Percentiles rank a stretch among this genome's conserved stretches.
Conservation (phyloP, 2,797 vertebrate species). For the Urosaurus nigricauda region DNA sequence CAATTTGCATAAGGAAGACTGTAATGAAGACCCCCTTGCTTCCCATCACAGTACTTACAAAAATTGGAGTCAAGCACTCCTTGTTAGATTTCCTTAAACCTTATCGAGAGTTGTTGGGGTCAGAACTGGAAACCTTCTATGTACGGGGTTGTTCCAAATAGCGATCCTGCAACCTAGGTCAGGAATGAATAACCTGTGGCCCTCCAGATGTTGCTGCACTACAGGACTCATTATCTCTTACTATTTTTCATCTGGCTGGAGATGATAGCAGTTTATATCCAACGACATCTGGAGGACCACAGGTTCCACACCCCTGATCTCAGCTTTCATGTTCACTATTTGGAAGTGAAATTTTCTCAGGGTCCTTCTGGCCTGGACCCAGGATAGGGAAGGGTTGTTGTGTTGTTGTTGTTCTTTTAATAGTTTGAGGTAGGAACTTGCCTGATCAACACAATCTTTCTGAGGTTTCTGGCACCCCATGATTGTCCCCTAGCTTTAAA, state of each 20-base stretch:
- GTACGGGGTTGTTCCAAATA: not conserved
- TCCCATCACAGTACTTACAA: not conserved
- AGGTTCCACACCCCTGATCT: not conserved
- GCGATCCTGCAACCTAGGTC: not conserved
- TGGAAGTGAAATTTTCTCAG: not conserved
- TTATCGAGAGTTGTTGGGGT: not conserved
- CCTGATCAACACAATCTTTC: not conserved
- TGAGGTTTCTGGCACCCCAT: not conserved
- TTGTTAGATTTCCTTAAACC: not conserved
- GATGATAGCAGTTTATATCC: not conserved
- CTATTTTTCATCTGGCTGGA: not conserved
- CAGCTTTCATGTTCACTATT: not conserved
- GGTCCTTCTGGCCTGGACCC: no score
- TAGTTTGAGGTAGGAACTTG: no score
- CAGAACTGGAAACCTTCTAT: not conserved
- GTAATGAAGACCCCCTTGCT: no score
- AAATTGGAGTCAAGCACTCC: not conserved
- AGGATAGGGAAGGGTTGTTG: not conserved
- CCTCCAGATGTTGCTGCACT: not conserved
- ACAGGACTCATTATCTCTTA: not conserved
- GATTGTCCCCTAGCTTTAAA: not conserved
- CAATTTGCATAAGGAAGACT: no score
- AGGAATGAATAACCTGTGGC: not conserved
- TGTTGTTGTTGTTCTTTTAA: no score
- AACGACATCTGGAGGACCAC: not conserved